Evolutionary conservation across 2,888 invertebrate species (phyloP).

Genomic region (Gasteruption jaculator): DNA sequence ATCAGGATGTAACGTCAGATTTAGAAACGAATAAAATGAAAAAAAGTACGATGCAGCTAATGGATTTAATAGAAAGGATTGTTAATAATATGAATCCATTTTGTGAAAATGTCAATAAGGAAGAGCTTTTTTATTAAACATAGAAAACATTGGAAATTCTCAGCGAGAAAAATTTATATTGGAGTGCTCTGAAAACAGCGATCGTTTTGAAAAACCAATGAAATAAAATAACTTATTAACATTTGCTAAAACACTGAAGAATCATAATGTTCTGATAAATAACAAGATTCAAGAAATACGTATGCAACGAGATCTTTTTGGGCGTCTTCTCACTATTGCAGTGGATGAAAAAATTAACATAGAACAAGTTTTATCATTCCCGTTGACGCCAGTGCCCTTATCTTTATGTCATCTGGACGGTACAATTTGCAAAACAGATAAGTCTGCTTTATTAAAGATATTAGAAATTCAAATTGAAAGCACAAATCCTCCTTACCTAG

Average conservation of each 20-base stretch:
- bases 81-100: slow-evolving; percentile 1
- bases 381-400: no score
- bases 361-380: slow-evolving; percentile 20
- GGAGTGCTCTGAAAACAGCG: slow-evolving; percentile 18
- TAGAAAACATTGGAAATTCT: slow-evolving; percentile 9
- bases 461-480: no score
- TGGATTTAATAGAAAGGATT: no score
- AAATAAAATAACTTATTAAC: slow-evolving; percentile 20
- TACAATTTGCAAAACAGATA: no score
- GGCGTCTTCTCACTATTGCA: slow-evolving; percentile 15
- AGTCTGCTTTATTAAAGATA: no score
- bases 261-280: slow-evolving; percentile 13
- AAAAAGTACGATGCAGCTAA: no score
- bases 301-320: slow-evolving; percentile 20
- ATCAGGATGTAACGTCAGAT: no score
- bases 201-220: slow-evolving; percentile 20
- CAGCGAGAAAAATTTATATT: slow-evolving; percentile 19
- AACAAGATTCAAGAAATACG: slow-evolving; percentile 15
- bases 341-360: slow-evolving; percentile 9
- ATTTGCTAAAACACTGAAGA: slow-evolving; percentile 20
- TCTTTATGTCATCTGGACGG: no score
- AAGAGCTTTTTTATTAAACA: slow-evolving; percentile 20
- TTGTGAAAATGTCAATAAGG: background rate
- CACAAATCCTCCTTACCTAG: no score
- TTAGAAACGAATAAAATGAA: no score